Evolutionary conservation across 1,140 invertebrate species (phyloP).

Genomic region (Lysiphlebus fabarum): DNA sequence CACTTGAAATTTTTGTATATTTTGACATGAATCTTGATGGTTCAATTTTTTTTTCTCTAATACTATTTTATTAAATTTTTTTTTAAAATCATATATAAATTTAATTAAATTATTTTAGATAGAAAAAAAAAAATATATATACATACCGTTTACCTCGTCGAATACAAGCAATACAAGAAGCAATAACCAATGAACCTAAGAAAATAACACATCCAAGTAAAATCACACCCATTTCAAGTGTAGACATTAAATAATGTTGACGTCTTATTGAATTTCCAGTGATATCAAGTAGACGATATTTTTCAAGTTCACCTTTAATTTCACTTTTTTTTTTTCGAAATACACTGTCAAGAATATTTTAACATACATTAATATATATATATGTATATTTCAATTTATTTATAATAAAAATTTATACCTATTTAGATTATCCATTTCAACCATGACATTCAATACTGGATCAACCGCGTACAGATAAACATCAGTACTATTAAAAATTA

Average conservation of each 20-base stretch:
- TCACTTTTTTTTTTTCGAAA: slow-evolving; percentile 60
- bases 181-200: slow-evolving; percentile 70
- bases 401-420: slow-evolving; percentile 54
- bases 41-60: not conserved
- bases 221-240: slow-evolving; percentile 75
- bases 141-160: slow-evolving; percentile 63
- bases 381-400: slow-evolving; percentile 6
- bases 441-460: slow-evolving; percentile 72
- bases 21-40: not conserved
- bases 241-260: slow-evolving; percentile 60
- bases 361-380: slow-evolving; percentile 6
- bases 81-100: not conserved
- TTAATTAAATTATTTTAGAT: not conserved
- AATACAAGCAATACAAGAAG: slow-evolving; percentile 74
- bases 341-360: slow-evolving; percentile 52
- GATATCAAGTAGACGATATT: slow-evolving; percentile 59
- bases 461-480: slow-evolving; percentile 82
- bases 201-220: slow-evolving; percentile 75
- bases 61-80: not conserved
- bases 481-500: slow-evolving; percentile 63
- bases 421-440: slow-evolving; percentile 75
- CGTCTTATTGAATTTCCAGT: slow-evolving; percentile 45
- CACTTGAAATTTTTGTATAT: too few relatives aligned
- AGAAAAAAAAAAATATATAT: slow-evolving; percentile 21
- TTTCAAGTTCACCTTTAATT: slow-evolving; percentile 60